A percentile compares a stretch with the other conserved stretches of the same genome.
Evolutionary conservation across 2,113 vertebrate genomes (phyloP).

Genomic region (Hepsetus odoe): DNA sequence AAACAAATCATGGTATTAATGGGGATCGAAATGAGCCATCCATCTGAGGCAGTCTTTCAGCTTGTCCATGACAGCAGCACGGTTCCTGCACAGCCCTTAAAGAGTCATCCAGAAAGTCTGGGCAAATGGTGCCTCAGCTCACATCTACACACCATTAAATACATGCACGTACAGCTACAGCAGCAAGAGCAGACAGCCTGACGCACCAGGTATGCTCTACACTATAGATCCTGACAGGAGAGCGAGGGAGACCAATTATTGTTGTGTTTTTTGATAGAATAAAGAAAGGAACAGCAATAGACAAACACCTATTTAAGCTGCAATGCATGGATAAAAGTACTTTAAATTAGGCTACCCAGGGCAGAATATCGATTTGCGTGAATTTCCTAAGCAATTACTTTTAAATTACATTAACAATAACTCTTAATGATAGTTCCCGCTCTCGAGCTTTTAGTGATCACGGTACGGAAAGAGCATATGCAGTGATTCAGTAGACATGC

Average conservation of each 20-base stretch:
- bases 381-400: background rate
- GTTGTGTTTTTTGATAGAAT: background rate
- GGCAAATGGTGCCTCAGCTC: slow-evolving; percentile 47
- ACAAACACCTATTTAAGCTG: background rate
- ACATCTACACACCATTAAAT: slow-evolving; percentile 55
- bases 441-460: background rate
- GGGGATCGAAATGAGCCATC: slow-evolving; percentile 64
- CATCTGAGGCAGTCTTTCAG: slow-evolving; percentile 55
- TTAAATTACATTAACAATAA: background rate
- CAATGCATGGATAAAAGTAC: background rate
- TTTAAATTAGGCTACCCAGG: background rate
- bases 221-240: background rate
- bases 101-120: slow-evolving; percentile 47
- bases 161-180: slow-evolving; percentile 33
- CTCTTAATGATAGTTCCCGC: background rate
- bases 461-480: background rate
- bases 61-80: slow-evolving; percentile 57
- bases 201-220: background rate
- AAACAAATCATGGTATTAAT: slow-evolving; percentile 68
- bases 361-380: background rate
- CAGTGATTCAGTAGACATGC: slow-evolving; percentile 9
- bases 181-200: background rate
- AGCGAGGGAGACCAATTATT: background rate
- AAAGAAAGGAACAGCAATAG: background rate
- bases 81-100: slow-evolving; percentile 60